Conservation (phyloP, 2,113 vertebrate genomes). For the Otis tarda region DNA sequence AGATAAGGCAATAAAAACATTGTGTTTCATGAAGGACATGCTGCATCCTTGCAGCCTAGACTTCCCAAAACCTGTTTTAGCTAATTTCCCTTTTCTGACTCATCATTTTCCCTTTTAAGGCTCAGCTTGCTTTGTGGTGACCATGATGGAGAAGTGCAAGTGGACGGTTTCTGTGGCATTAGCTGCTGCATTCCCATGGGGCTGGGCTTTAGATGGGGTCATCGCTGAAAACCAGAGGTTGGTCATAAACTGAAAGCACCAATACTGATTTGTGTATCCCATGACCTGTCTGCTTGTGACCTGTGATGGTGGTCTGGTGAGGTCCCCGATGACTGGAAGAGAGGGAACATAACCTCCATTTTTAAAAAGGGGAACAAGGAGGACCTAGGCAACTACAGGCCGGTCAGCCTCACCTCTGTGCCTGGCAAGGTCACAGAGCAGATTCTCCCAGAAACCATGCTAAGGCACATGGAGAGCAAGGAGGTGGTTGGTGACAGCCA, state of each 20-base stretch:
- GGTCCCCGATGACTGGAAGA: too few relatives aligned
- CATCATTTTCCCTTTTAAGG: not conserved
- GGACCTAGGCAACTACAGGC: too few relatives aligned
- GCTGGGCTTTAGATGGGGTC: not conserved
- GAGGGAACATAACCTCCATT: too few relatives aligned
- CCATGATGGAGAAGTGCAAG: rapidly evolving
- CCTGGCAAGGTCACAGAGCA: too few relatives aligned
- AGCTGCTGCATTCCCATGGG: not conserved
- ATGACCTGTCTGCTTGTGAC: not conserved
- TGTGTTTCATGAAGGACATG: not conserved
- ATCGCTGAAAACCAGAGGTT: not conserved
- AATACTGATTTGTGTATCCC: not conserved
- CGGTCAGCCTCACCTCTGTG: too few relatives aligned
- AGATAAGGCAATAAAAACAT: not conserved
- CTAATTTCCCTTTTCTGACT: not conserved
- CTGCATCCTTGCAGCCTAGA: not conserved
- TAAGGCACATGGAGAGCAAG: too few relatives aligned
- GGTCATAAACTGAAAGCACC: not conserved
- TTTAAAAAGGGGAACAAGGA: too few relatives aligned
- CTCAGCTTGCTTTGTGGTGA: not conserved
- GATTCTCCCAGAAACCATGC: too few relatives aligned
- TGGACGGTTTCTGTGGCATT: not conserved
- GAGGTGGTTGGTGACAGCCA: too few relatives aligned
- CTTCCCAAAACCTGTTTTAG: not conserved
- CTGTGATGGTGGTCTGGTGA: not conserved